Base-by-base conservation (phyloP, 2,888 invertebrate species). In the Drosophila villosipedis region DNA sequence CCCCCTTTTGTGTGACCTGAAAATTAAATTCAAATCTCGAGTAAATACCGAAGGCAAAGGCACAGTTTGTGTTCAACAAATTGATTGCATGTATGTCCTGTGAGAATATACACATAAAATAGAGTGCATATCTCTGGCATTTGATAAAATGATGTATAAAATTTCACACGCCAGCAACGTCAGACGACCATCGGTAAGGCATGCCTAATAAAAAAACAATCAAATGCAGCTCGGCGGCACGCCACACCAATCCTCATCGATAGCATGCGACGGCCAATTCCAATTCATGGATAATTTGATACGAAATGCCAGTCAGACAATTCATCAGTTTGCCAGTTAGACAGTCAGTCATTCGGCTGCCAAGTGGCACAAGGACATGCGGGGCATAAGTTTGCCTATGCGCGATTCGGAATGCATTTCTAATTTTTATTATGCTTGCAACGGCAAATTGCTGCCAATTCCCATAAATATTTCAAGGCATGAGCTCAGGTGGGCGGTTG, bases 1-100 rank as follows among this genome's bases (percentile, higher is more conserved):
- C 78, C 80, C 63, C 73, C 47, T 76, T 69, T 82, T 86, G 75
- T 75, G 67, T 91, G 91, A 91, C 91, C 91, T 82, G 80, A 90
- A 90, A 90, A 91, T 91, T 91, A 84, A 86, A 89, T 89, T 82
- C 79, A 84, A 91, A 90, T 84, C 89, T 84, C 75, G 70, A 66
- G 78, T 83, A 86, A 84, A 86, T 82, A 76, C 71, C 37, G 71
- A 76, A 61, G 58, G 65, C 65, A 79, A 75, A 67, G 62, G 71
- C 73, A 70, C 28, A 50, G 71, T 82, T 80, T 76, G 73, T 71
- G 70, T 66, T 75, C 61, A 63, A 66, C 74, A 87, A 90, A 85
- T 85, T 90, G 87, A 84, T 85, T 84, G 83, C 84, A 82, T 76
- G 77, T 72, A 76, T 68, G 62, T 54, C 60, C 72, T 43, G 64